A percentile compares a stretch with the other conserved stretches of the same genome.
phyloP scores from a whole-genome alignment of 1,140 invertebrate species.

The Brachionus koreanus region DNA sequence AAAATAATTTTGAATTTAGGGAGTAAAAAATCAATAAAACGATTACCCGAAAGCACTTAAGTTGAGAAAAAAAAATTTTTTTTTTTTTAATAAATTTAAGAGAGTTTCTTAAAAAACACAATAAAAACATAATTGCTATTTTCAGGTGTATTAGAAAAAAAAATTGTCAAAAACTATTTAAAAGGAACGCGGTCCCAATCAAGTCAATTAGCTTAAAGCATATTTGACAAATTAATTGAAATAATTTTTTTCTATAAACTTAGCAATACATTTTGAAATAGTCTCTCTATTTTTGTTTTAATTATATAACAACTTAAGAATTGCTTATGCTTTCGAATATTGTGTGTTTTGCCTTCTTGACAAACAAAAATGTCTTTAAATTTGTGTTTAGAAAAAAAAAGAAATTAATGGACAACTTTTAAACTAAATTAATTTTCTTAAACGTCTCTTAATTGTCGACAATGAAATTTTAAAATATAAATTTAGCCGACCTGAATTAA shows the following conservation, averaged over 20 bases:
- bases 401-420: conserved; percentile 31
- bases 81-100: conserved; percentile 30
- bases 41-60: conserved; percentile 14
- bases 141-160: neutral
- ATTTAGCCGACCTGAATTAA: conserved; percentile 24
- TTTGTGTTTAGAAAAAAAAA: conserved; percentile 23
- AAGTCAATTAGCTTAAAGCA: conserved; percentile 16
- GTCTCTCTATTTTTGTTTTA: neutral
- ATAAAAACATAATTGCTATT: conserved; percentile 15
- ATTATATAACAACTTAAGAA: conserved; percentile 37
- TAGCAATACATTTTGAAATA: neutral
- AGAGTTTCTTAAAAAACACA: conserved; percentile 14
- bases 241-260: neutral
- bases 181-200: neutral
- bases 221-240: conserved; percentile 36
- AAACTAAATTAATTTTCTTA: conserved; percentile 14
- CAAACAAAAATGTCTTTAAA: conserved; percentile 28
- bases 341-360: neutral
- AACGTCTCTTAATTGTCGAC: neutral
- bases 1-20: neutral
- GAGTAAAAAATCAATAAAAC: conserved; percentile 31
- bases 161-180: neutral
- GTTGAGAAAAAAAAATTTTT: neutral
- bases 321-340: neutral
- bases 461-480: neutral